A percentile compares a stretch with the other conserved stretches of the same genome.
These are phyloP conservation scores for Allygus modestus DNA, from an alignment of 2,888 invertebrate genomes.

Conservation along the genomic window DNA sequence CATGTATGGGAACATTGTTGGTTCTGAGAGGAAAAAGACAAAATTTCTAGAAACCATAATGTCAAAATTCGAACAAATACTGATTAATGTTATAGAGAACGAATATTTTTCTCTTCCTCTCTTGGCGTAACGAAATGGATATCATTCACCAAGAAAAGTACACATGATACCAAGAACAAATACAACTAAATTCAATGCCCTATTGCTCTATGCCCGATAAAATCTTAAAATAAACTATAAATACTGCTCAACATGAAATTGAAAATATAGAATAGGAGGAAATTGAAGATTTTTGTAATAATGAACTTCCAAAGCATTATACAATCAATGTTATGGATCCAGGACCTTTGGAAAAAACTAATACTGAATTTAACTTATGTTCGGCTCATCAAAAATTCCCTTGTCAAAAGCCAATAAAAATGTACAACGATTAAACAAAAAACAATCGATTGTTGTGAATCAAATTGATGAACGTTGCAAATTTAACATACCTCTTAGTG, in stretches of 20 bases:
- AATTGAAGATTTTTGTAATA: constrained; percentile 29
- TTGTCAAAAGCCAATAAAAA: constrained; percentile 9
- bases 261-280: constrained; percentile 25
- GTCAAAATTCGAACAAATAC: background rate
- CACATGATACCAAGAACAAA: background rate
- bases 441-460: constrained; percentile 14
- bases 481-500: background rate
- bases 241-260: background rate
- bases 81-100: constrained; percentile 18
- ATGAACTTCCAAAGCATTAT: constrained; percentile 8
- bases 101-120: constrained; percentile 12
- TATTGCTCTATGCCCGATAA: background rate
- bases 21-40: constrained; percentile 31
- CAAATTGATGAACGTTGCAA: constrained; percentile 25
- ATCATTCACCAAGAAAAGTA: background rate
- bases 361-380: background rate
- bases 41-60: background rate
- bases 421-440: constrained; percentile 4
- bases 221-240: background rate
- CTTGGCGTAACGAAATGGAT: constrained; percentile 58
- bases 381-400: background rate
- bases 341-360: background rate
- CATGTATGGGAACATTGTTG: background rate
- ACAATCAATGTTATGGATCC: background rate
- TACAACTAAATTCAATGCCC: constrained; percentile 11